These are phyloP conservation scores for Pachypsylla venusta DNA, from an alignment of 1,140 invertebrate genomes.

Conservation along the genomic window DNA sequence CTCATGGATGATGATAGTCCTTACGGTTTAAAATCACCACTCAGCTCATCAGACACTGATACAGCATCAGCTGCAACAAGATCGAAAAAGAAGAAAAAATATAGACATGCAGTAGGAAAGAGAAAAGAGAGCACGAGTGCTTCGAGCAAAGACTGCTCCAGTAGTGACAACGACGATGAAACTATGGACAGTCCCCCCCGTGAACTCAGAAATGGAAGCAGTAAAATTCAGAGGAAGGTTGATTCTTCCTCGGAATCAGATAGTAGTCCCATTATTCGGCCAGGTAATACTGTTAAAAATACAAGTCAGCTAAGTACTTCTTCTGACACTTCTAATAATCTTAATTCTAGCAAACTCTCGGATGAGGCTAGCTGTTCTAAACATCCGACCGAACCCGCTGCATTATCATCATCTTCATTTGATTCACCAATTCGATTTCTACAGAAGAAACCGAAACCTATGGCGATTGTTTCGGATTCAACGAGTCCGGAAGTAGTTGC, in stretches of 20 bases:
- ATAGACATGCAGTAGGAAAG: background rate
- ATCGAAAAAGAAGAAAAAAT: slow-evolving; percentile 6
- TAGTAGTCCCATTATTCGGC: background rate
- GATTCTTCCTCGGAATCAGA: background rate
- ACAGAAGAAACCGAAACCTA: background rate
- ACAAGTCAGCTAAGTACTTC: background rate
- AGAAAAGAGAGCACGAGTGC: background rate
- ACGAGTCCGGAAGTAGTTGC: background rate
- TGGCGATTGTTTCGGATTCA: background rate
- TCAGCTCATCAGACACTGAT: background rate
- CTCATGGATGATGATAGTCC: background rate
- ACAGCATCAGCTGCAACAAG: background rate
- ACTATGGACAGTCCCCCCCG: background rate
- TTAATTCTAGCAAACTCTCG: background rate
- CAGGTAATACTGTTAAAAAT: background rate
- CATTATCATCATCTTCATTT: too few species aligned
- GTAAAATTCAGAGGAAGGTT: too few species aligned
- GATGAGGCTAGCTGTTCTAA: too few species aligned
- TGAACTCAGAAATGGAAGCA: too few species aligned
- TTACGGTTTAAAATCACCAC: background rate
- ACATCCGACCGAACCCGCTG: too few species aligned
- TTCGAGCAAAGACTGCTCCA: background rate
- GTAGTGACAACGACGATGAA: background rate
- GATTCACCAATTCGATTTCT: background rate
- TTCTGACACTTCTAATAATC: background rate